phyloP scores from a whole-genome alignment of 2,888 invertebrate species.

The Drosophila pseudotalamancana region DNA sequence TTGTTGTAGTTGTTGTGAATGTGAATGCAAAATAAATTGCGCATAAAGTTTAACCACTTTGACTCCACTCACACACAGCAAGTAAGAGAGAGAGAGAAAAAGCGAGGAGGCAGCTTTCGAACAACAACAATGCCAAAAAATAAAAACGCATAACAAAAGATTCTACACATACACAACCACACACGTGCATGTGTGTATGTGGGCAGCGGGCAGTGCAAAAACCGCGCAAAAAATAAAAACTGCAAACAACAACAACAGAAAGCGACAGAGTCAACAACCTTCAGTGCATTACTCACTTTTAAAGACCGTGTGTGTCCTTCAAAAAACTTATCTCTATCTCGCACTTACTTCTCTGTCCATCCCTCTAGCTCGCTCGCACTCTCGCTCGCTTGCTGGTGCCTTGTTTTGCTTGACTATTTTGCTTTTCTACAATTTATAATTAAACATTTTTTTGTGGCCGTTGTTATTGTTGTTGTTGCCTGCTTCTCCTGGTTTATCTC shows the following conservation, averaged over 20 bases:
- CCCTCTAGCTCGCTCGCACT: slow-evolving; percentile 25
- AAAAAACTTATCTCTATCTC: slow-evolving; percentile 81
- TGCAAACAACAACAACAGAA: slow-evolving; percentile 28
- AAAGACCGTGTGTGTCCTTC: slow-evolving; percentile 83
- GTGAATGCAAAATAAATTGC: slow-evolving; percentile 82
- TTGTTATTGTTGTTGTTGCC: slow-evolving; percentile 12
- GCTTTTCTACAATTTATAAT: slow-evolving; percentile 74
- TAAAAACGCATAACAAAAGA: slow-evolving; percentile 76
- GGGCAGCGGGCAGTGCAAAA: slow-evolving; percentile 69
- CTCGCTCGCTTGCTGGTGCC: slow-evolving; percentile 12
- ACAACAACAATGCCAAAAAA: slow-evolving; percentile 64
- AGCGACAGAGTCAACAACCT: slow-evolving; percentile 79
- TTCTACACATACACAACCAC: slow-evolving; percentile 42
- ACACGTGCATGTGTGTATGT: slow-evolving; percentile 9
- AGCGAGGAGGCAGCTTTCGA: slow-evolving; percentile 46
- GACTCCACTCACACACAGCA: slow-evolving; percentile 59
- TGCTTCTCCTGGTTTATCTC: neutral
- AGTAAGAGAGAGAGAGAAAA: slow-evolving; percentile 1
- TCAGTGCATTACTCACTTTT: slow-evolving; percentile 82
- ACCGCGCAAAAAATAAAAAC: slow-evolving; percentile 32
- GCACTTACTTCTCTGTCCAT: slow-evolving; percentile 21
- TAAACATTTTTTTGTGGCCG: slow-evolving; percentile 67
- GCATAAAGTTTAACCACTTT: slow-evolving; percentile 83
- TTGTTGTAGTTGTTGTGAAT: slow-evolving; percentile 62
- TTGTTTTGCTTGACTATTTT: slow-evolving; percentile 43